These are phyloP conservation scores for Trogon melanurus DNA, from an alignment of 2,113 vertebrate genomes.

Conservation along the genomic window DNA sequence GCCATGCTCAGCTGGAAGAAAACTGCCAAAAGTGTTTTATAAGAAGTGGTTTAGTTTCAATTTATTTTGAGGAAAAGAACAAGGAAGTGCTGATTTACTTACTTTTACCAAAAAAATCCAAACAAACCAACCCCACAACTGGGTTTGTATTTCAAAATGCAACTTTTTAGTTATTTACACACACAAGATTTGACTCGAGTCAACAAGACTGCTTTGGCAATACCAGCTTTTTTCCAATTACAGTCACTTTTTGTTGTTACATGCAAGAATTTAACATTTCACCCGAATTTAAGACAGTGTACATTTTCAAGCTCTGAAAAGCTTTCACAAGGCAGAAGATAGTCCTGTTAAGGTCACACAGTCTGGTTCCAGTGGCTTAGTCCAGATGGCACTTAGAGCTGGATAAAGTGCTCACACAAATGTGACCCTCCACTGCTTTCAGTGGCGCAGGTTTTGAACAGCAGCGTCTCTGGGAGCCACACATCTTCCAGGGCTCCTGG, in stretches of 20 bases:
- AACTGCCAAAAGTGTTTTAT: background rate
- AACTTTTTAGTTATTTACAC: background rate
- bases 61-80: background rate
- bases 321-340: background rate
- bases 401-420: background rate
- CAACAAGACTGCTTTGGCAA: background rate
- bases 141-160: background rate
- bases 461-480: background rate
- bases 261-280: background rate
- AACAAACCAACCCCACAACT: background rate
- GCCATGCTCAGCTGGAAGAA: background rate
- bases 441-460: background rate
- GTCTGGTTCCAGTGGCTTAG: background rate
- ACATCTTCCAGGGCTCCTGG: background rate
- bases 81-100: background rate
- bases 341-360: background rate
- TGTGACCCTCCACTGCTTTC: background rate
- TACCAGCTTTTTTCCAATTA: background rate
- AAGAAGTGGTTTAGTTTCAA: background rate
- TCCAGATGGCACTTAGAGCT: background rate
- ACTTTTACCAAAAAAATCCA: background rate
- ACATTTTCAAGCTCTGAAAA: slow-evolving; percentile 5
- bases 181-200: background rate
- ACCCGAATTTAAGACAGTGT: background rate
- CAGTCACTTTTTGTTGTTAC: background rate